These are phyloP conservation scores for Protosalanx chinensis DNA, from an alignment of 2,797 vertebrate species.

Conservation along the genomic window DNA sequence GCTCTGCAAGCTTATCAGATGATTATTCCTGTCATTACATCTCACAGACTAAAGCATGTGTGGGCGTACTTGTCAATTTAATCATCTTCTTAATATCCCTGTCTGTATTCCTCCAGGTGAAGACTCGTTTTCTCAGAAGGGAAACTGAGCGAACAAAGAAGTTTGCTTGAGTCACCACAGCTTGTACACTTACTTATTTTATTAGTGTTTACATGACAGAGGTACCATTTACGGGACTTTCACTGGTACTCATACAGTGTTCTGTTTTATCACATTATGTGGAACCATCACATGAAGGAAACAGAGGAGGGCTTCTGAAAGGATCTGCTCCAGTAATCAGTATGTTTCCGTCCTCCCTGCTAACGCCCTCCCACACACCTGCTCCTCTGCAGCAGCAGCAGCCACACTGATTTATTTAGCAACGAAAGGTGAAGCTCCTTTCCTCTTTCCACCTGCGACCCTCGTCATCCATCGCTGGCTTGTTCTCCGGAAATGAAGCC, in stretches of 20 bases:
- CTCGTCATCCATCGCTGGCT: constrained; percentile 7
- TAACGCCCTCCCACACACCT: constrained; percentile 60
- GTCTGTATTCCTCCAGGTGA: not conserved
- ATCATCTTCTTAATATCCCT: not conserved
- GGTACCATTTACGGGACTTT: not conserved
- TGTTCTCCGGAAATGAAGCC: constrained; percentile 18
- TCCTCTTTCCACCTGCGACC: not conserved
- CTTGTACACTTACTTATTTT: not conserved
- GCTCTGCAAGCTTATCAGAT: constrained; percentile 18
- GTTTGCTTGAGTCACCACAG: not conserved
- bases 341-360: constrained; percentile 48
- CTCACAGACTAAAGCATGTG: constrained; percentile 10
- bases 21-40: constrained; percentile 13
- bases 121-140: not conserved
- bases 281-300: not conserved
- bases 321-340: constrained; percentile 58
- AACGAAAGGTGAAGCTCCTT: constrained; percentile 19
- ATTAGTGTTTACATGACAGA: not conserved
- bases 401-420: constrained; percentile 52
- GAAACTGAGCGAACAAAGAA: not conserved
- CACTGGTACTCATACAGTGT: constrained; percentile 23
- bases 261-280: too few species aligned
- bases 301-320: constrained; percentile 52
- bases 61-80: not conserved
- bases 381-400: constrained; percentile 37